Evolutionary conservation across 2,797 vertebrate genomes (phyloP), one percentile per base, ranked within the genome.

Genomic region (Oophaga sylvatica): DNA sequence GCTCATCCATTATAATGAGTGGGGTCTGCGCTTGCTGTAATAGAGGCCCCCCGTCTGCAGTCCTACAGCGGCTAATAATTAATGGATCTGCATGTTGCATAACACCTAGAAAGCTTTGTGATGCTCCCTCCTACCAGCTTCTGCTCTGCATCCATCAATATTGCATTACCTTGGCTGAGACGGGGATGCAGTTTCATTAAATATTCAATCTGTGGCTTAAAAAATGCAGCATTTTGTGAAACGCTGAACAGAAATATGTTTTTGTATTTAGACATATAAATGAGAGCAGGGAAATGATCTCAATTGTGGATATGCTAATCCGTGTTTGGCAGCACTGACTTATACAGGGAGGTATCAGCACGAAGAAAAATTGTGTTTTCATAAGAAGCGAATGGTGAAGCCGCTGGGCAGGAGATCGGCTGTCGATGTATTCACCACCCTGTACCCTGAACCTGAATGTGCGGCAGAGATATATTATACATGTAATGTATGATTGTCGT

Each of bases 161-260:
- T 92, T 94, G 91, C 93, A 95, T 91, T 80, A 91, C 91, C 84
- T 91, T 81, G 62, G 93, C 92, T 91, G 90, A 92, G 87, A 89
- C 92, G 83, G 91, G 91, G 91, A 90, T 92, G 93, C 92, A 92
- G 92, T 90, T 92, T 93, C 94, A 95, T 95, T 93, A 95, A 95
- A 94, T 94, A 94, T 95, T 94, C 93, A 95, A 94, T 93, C 92
- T 91, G 93, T 91, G 92, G 93, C 91, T 94, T 93, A 90, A 94
- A 93, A 87, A 92, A 93, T 93, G 93, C 92, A 92, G 91, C 56
- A 62, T 90, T 93, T 90, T 80, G 91, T 93, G 90, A 89, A 92
- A 92, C 93, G 91, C 78, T 81, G 76, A 59, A 68, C 19, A 71
- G 65, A 80, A 80, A 85, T 68, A 78, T 68, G 26, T 78, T 85